phyloP scores from a whole-genome alignment of 2,113 vertebrate species.

The Hippotragus niger region DNA sequence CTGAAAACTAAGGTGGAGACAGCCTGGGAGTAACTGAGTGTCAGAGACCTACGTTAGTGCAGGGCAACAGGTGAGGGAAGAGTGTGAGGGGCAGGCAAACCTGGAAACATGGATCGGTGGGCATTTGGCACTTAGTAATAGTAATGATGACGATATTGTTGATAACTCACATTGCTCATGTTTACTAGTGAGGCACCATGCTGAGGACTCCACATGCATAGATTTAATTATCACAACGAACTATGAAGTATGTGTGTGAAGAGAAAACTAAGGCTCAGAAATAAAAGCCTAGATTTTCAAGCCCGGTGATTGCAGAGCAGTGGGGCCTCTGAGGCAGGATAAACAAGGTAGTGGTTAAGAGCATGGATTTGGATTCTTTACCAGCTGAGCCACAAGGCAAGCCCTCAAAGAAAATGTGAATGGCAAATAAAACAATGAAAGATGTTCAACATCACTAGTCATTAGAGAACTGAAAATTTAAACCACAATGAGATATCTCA shows the following conservation, averaged over 20 bases:
- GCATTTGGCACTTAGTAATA: not conserved
- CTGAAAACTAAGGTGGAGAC: not conserved
- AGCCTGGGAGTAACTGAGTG: not conserved
- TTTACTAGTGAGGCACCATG: not conserved
- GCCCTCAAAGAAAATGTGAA: not conserved
- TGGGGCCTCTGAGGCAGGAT: not conserved
- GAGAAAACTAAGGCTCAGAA: not conserved
- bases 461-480: not conserved
- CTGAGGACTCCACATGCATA: not conserved
- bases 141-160: no score
- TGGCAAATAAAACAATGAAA: not conserved
- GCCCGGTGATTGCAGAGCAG: not conserved
- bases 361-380: not conserved
- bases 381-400: not conserved
- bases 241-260: not conserved
- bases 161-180: not conserved
- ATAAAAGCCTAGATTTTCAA: not conserved
- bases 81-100: not conserved
- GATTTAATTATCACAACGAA: not conserved
- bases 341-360: not conserved
- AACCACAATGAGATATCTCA: not conserved
- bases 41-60: not conserved
- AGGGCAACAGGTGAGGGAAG: not conserved
- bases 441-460: not conserved
- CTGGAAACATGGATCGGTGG: not conserved